These are phyloP conservation scores for Darevskia mixta DNA, from an alignment of 2,797 vertebrate genomes.

Conservation along the genomic window DNA sequence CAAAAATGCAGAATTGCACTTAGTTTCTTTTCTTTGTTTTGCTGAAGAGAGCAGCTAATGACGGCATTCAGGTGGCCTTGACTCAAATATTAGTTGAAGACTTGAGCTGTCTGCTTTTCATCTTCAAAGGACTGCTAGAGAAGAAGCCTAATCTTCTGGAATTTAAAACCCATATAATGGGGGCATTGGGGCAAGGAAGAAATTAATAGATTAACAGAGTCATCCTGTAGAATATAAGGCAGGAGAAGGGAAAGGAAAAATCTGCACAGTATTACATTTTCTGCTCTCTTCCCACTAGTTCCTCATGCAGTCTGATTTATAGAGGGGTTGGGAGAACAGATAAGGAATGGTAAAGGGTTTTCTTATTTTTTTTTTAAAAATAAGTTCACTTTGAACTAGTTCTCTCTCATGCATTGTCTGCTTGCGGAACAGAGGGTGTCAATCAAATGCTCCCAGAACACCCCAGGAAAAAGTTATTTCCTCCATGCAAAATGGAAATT, in stretches of 20 bases:
- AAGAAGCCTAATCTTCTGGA: not conserved
- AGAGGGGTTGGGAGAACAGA: not conserved
- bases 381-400: not conserved
- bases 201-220: slow-evolving; percentile 10
- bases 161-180: slow-evolving; percentile 2
- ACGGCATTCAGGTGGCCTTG: not conserved
- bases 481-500: not conserved
- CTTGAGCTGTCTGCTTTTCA: not conserved
- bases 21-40: not conserved
- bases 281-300: not conserved
- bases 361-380: not conserved
- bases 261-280: slow-evolving; percentile 1
- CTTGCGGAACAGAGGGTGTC: not conserved
- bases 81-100: not conserved
- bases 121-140: not conserved
- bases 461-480: not conserved
- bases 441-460: not conserved
- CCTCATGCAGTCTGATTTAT: not conserved
- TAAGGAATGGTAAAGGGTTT: not conserved
- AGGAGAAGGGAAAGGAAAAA: not conserved
- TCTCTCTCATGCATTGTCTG: not conserved
- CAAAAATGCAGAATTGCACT: not conserved
- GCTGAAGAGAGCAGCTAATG: not conserved
- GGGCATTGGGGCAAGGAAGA: not conserved
- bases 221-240: not conserved